phyloP scores from a whole-genome alignment of 1,140 invertebrate genomes.

The Pollicipes pollicipes region DNA sequence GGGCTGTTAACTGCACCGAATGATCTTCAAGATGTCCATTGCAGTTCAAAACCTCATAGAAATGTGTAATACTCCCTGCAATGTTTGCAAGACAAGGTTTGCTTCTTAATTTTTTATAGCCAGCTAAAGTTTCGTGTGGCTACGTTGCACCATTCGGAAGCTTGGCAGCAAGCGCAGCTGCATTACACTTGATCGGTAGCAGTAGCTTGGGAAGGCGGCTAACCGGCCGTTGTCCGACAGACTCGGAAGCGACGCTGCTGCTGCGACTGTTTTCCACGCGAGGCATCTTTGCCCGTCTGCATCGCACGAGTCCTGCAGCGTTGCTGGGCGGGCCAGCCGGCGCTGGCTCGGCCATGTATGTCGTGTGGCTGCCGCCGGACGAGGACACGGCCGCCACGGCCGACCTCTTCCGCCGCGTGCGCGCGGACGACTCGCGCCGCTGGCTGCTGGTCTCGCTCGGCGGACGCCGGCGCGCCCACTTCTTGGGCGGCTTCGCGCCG shows the following conservation, averaged over 20 bases:
- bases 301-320: not conserved
- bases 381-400: not conserved
- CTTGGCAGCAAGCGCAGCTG: too few relatives aligned
- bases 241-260: not conserved
- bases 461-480: not conserved
- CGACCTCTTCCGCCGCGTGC: not conserved
- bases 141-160: too few relatives aligned
- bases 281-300: not conserved
- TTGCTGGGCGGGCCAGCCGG: not conserved
- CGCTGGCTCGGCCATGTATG: not conserved
- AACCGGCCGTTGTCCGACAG: too few relatives aligned
- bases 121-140: too few relatives aligned
- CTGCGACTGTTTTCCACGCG: not conserved
- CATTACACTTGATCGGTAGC: too few relatives aligned
- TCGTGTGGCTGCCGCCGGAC: not conserved
- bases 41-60: too few relatives aligned
- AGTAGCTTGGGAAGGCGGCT: too few relatives aligned
- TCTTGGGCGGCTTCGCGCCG: not conserved
- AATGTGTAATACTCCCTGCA: too few relatives aligned
- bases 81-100: too few relatives aligned
- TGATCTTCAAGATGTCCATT: too few relatives aligned
- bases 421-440: not conserved
- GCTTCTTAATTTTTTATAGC: too few relatives aligned
- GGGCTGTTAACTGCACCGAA: too few relatives aligned
- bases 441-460: not conserved